A percentile compares a stretch with the other conserved stretches of the same genome.
phyloP scores from a whole-genome alignment of 1,140 invertebrate species.

The Globodera rostochiensis region DNA sequence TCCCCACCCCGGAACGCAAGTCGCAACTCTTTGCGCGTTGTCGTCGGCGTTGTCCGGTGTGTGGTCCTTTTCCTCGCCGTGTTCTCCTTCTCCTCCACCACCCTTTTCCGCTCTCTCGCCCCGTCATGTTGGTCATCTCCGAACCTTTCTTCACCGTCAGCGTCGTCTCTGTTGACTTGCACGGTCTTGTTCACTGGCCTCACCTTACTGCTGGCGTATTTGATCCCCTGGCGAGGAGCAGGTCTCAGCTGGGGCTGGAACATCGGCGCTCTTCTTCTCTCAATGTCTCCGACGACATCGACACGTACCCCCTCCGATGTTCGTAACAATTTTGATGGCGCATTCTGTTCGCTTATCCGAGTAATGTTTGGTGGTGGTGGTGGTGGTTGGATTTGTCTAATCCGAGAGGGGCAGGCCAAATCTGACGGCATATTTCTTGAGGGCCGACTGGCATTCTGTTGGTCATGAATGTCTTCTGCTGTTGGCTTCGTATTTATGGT shows the following conservation, averaged over 20 bases:
- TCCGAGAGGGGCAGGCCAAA: neutral
- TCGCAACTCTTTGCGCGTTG: neutral
- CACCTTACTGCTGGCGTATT: slow-evolving; percentile 7
- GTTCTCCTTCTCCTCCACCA: neutral
- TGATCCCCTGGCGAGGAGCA: neutral
- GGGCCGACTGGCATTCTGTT: neutral
- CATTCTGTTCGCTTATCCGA: no score
- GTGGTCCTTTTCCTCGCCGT: neutral
- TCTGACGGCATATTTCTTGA: neutral
- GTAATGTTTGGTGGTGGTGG: neutral
- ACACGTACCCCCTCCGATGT: neutral
- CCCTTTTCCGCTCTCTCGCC: neutral
- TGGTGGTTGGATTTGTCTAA: neutral
- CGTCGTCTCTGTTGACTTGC: neutral
- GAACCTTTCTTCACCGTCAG: neutral
- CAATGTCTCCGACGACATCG: no score
- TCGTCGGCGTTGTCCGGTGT: neutral
- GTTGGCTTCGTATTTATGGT: neutral
- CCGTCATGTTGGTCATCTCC: neutral
- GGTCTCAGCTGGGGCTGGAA: neutral
- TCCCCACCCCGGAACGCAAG: neutral
- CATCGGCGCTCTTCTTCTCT: no score
- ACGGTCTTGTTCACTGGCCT: neutral
- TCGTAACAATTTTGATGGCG: neutral
- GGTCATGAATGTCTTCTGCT: neutral